Evolutionary conservation across 2,888 invertebrate species (phyloP), one percentile per base, ranked within the genome.

Genomic region (Phoenoteleia sp.): DNA sequence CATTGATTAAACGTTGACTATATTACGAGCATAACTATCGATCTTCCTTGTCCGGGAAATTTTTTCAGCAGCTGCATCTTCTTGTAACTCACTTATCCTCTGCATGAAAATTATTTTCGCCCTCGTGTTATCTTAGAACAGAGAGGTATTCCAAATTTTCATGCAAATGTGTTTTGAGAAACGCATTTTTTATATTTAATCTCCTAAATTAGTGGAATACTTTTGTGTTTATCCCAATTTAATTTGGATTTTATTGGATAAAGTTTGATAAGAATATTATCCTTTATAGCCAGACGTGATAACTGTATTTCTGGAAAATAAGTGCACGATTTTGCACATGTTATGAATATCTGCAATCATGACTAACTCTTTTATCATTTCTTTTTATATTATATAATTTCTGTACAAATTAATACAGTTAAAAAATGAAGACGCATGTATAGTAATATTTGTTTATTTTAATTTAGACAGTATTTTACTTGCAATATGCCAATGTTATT

Each of bases 11-110:
- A 91, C 90, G 88, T 88, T 86, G 89, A 90, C 91, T 90, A 91
- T 92, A 91, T 91, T 92, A 90, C 89, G 90, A 89, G 90, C 89
- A 90, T 91, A 91, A 92, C 91, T 92, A 92, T 91, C 90, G 91
- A 91, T 90, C 88, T 81, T 77, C 69, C 76, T 56, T 47, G 67
- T 67, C 76, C 42, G 90, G 91, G 87, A 86, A 49, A 89, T 90
- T 85, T 79, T 80, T 66, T 33, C 67, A 13, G 72, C 29, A 64
- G 62, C 47, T 36, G 67, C 64, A 45, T 71, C 76, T 66, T 84
- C 84, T 66, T 72, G 58, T 76, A 76, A 82, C 76, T 75, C 82
- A 69, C 33, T 82, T 82, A 64, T 49, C 69, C 36, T 60, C 33
- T 47, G 39, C 58, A 66, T 69, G 76, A 66, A 71, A 81, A 75